Evolutionary conservation across 2,797 vertebrate species (phyloP), one percentile per base, ranked within the genome.

Genomic region (Argya squamiceps): DNA sequence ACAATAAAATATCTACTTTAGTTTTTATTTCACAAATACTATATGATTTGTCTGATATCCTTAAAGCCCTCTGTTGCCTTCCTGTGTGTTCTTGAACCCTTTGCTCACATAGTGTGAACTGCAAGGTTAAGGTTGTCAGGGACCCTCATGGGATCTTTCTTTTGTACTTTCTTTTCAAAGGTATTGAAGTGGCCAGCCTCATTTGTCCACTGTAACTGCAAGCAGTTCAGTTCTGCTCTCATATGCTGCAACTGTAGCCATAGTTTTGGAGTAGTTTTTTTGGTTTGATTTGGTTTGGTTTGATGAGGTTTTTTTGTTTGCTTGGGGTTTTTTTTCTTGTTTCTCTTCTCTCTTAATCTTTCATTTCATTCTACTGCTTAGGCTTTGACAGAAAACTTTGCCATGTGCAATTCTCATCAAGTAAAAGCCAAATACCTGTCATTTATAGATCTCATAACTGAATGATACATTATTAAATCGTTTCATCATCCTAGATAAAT

Each of bases 221-320:
- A 30, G 37, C 19, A 71, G 7, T 46, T 73, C 21, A 11, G 13
- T 79, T 70, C 53, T 87, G 46, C 43, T 63, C n/a, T 30, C 17
- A 3, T 20, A 20, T 20, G 11, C 27, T 84, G 43, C 29, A 71
- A 10, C 15, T 43, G 12, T 23, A 86, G 37, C 7, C 1, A 2
- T 11, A 55, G 19, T 22, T 83, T 47, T 24, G 3, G 6, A 4
- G 0, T 3, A 49, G 9, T 44, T 37, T 0, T 50, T 43, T 64
- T 44, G 37, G 22, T 44, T 44, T 44, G 41, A 8, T 23, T 47
- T 23, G 44, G 6, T 44, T 39, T 11, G 3, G 11, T 84, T 77
- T 37, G 37, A 37, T 37, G 37, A 37, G 37, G 37, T 10, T 37
- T 37, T 22, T 56, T 23, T 27, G 11, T 24, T 49, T 49, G 17